Evolutionary conservation across 1,140 invertebrate species (phyloP).

Genomic region (Leptinotarsa undecemlineata): DNA sequence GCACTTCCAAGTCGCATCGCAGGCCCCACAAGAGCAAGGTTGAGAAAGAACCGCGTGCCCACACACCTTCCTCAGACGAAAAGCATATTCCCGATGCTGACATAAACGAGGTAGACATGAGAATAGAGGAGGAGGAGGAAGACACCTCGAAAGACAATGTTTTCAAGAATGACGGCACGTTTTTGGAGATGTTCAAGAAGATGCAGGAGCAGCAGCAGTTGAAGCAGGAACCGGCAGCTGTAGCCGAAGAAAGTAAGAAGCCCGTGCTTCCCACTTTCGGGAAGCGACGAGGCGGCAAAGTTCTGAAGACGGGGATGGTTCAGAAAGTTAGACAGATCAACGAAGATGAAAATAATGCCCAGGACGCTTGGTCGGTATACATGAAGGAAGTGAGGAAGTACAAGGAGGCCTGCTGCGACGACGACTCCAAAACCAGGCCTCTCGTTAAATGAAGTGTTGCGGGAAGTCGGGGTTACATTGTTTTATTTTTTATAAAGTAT

Average conservation of each 20-base stretch:
- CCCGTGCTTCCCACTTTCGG: slow-evolving; percentile 73
- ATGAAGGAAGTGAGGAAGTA: slow-evolving; percentile 92
- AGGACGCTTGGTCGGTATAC: slow-evolving; percentile 90
- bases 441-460: slow-evolving; percentile 73
- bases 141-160: slow-evolving; percentile 53
- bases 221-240: slow-evolving; percentile 37
- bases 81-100: slow-evolving; percentile 27
- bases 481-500: too few relatives aligned
- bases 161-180: slow-evolving; percentile 85
- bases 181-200: slow-evolving; percentile 87
- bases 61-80: slow-evolving; percentile 27
- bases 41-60: slow-evolving; percentile 22
- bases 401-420: slow-evolving; percentile 87
- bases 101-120: slow-evolving; percentile 39
- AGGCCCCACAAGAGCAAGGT: slow-evolving; percentile 47
- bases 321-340: slow-evolving; percentile 77
- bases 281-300: slow-evolving; percentile 81
- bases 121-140: slow-evolving; percentile 47
- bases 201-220: slow-evolving; percentile 71
- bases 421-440: slow-evolving; percentile 87
- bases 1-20: slow-evolving; percentile 53
- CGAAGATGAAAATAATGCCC: slow-evolving; percentile 68
- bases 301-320: slow-evolving; percentile 86
- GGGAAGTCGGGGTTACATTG: not conserved
- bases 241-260: slow-evolving; percentile 49